A percentile compares a stretch with the other conserved stretches of the same genome.
phyloP scores from a whole-genome alignment of 2,888 invertebrate genomes.

The Nudaria mundana region DNA sequence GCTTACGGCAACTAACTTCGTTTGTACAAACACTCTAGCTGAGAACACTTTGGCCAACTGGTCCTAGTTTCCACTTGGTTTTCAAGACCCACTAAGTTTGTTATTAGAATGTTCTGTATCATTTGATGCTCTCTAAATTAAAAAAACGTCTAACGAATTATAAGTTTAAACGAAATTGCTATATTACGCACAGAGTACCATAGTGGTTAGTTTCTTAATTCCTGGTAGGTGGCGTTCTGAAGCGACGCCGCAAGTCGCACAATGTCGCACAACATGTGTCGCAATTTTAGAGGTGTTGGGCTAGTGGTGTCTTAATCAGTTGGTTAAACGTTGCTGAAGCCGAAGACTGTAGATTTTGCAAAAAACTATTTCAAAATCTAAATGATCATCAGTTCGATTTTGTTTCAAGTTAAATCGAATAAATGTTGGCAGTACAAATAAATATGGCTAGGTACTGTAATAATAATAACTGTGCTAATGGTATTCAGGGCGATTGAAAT shows the following conservation, averaged over 20 bases:
- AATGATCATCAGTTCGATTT: neutral
- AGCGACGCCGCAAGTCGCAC: too few relatives aligned
- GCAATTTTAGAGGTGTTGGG: too few relatives aligned
- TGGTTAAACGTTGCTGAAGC: neutral
- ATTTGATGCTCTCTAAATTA: constrained; percentile 27
- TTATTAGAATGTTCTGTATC: constrained; percentile 36
- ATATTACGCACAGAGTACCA: too few relatives aligned
- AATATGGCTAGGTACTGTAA: too few relatives aligned
- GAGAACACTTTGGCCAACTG: constrained; percentile 54
- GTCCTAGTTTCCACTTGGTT: constrained; percentile 50
- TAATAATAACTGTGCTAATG: too few relatives aligned
- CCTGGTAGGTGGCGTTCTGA: too few relatives aligned
- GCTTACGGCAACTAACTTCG: constrained; percentile 57
- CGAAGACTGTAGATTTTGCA: neutral
- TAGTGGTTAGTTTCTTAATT: too few relatives aligned
- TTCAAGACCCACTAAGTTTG: constrained; percentile 38
- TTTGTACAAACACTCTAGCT: constrained; percentile 54
- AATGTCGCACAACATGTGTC: too few relatives aligned
- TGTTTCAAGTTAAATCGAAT: neutral
- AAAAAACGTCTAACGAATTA: constrained; percentile 29
- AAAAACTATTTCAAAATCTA: neutral
- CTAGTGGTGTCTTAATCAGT: too few relatives aligned
- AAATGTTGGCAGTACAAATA: neutral
- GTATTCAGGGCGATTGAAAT: constrained; percentile 42
- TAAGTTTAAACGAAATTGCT: constrained; percentile 25